Evolutionary conservation across 2,888 invertebrate genomes (phyloP), one percentile per base, ranked within the genome.

Genomic region (Hyalella azteca): DNA sequence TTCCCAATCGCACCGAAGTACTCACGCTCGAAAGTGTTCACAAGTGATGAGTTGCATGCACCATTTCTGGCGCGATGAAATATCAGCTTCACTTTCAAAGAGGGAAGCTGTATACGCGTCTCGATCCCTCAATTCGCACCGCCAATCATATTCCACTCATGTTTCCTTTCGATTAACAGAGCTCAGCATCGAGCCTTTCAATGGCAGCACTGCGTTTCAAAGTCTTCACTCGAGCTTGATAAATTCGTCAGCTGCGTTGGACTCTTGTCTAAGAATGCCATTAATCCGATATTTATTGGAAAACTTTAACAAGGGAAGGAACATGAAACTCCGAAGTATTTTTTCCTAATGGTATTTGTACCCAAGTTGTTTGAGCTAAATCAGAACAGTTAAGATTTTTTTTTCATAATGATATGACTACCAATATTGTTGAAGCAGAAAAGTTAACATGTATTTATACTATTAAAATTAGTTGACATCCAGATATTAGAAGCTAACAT

Each of bases 141-240:
- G 9, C 22, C 36, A 66, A 66, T 66, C 66, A 66, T 66, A 66
- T 66, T 66, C 66, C 66, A n/a, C 66, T 66, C 66, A 29, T 66
- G 66, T 66, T 66, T 66, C 66, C 66, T 66, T 66, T 66, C 66
- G 66, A 66, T 66, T 66, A 66, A 66, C 36, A 66, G 66, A 32
- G 66, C 39, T 66, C 66, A 32, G 66, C 36, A 36, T 66, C 36
- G 66, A 29, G 66, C 39, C 66, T 36, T 66, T 66, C 36, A 66
- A 36, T 19, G 36, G 19, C 66, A n/a, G 26, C 66, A n/a, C 36
- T 39, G 15, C 32, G 36, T 66, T 66, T 66, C 66, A 66, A 66
- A 66, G 66, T 36, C 66, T 66, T 66, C 66, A 66, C 66, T 66
- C 66, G 66, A 66, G 66, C 66, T 66, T 66, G 66, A 66, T 66